Base-by-base conservation (phyloP, 2,797 vertebrate species). In the Sternarchorhynchus goeldii region DNA sequence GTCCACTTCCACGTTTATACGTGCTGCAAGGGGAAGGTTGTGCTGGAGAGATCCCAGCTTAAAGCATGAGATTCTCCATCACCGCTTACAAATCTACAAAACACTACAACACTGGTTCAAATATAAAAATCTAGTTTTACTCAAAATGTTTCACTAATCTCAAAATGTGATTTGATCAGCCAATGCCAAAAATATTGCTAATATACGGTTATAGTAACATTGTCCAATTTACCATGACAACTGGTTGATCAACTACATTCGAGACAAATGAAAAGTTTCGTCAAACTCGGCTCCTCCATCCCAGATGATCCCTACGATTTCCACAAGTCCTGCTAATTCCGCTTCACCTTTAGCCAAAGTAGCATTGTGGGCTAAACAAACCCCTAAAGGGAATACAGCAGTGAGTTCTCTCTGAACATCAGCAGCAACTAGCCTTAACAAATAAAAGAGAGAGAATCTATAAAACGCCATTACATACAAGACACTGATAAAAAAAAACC, bases 351-450 rank as follows among this genome's bases (percentile, higher is more conserved):
- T 25, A 25, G 14, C 41, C 14, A 7, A 7, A 5, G 17, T 68
- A 29, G 39, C 53, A n/a, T 55, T 55, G 50, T 20, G 16, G 25
- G 56, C 41, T 62, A 62, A n/a, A 14, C 56, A 29, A 29, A 10
- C 14, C 34, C 36, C 14, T 73, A 66, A 55, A 67, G 56, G 2
- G 57, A 70, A 41, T 62, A 29, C 41, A 73, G 62, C 67, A 58
- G 36, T 62, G 65, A 55, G 59, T 31, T 34, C 29, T 69, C n/a
- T 6, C 56, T 29, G 64, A 45, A 25, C 25, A 57, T 21, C 59
- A 72, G 77, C 73, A 71, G 62, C 59, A 65, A 58, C 56, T 75
- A 72, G 72, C 65, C 69, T 57, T 71, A 78, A 74, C 75, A 75
- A 18, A 56, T 55, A 18, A 53, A 31, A 58, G 14, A 73, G 25